Evolutionary conservation across 2,888 invertebrate species (phyloP), one percentile per base, ranked within the genome.

Genomic region (Brachylomia viminalis): DNA sequence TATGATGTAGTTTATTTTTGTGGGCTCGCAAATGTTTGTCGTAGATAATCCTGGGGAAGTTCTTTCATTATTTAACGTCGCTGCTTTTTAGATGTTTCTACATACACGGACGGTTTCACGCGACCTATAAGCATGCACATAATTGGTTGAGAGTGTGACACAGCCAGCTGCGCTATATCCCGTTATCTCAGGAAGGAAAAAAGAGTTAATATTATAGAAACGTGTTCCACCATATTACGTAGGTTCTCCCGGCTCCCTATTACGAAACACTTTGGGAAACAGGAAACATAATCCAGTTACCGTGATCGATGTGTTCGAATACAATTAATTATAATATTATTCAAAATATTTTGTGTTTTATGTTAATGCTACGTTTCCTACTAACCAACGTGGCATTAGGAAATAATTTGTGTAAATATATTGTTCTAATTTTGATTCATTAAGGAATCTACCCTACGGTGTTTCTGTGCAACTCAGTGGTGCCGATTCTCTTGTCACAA

Each of bases 271-370:
- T 71, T 74, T 58, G 59, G 72, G 75, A 56, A 83, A 80, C 80
- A 76, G 86, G 75, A 86, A 86, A 86, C 56, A 76, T 71, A 72
- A 71, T 75, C 69, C 68, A 78, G 71, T 75, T 72, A 82, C 67
- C 30, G 56, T 82, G 84, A 87, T 84, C 81, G 83, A 87, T 86
- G 86, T 73, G 74, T 85, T 84, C 67, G 73, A 75, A 77, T 78
- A 70, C 71, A 86, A 87, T 84, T 79, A 80, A 86, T 85, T 87
- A 82, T 79, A 85, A 85, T 82, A 77, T 79, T 82, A 85, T 86
- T 88, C 84, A 81, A 87, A 87, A 82, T 85, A 87, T 85, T 87
- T 78, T 78, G 67, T 82, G 86, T 87, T 82, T 75, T 85, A 87
- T 87, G 87, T 72, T 83, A 87, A 87, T 87, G 77, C 69, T 73